Percentiles rank a stretch among this genome's conserved stretches.
phyloP scores from a whole-genome alignment of 2,797 vertebrate genomes.

The Spea hammondii region DNA sequence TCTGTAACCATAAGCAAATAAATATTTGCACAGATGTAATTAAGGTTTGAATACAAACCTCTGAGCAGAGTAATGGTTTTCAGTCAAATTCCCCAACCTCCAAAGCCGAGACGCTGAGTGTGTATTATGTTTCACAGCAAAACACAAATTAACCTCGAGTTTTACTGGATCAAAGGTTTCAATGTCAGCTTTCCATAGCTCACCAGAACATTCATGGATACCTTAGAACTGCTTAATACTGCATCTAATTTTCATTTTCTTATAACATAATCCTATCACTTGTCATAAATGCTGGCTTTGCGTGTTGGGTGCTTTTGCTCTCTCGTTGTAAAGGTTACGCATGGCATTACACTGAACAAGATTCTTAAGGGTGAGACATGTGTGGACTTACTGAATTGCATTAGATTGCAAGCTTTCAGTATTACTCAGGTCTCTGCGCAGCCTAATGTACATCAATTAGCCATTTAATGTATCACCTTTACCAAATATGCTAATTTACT shows the following conservation, averaged over 20 bases:
- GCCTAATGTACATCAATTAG: no score
- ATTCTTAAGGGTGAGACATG: no score
- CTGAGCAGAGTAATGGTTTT: constrained; percentile 60
- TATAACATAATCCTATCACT: constrained; percentile 20
- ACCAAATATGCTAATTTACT: no score
- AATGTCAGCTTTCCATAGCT: constrained; percentile 34
- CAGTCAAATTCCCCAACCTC: constrained; percentile 62
- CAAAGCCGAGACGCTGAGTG: constrained; percentile 57
- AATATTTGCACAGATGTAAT: constrained; percentile 68
- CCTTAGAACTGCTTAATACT: constrained; percentile 1
- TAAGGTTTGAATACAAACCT: constrained; percentile 69
- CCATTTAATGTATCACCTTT: no score
- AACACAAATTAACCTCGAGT: constrained; percentile 56
- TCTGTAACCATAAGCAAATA: constrained; percentile 67
- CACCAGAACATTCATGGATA: constrained; percentile 8
- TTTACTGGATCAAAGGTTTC: constrained; percentile 40
- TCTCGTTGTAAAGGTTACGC: no score
- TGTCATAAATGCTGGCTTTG: no score
- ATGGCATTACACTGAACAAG: no score
- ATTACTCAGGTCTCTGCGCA: no score
- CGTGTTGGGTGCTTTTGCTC: no score
- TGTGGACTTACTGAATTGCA: no score
- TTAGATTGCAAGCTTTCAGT: no score
- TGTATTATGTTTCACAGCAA: constrained; percentile 60
- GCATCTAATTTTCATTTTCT: constrained; percentile 26